phyloP scores from a whole-genome alignment of 2,888 invertebrate species.

The Cataglyphis livida region DNA sequence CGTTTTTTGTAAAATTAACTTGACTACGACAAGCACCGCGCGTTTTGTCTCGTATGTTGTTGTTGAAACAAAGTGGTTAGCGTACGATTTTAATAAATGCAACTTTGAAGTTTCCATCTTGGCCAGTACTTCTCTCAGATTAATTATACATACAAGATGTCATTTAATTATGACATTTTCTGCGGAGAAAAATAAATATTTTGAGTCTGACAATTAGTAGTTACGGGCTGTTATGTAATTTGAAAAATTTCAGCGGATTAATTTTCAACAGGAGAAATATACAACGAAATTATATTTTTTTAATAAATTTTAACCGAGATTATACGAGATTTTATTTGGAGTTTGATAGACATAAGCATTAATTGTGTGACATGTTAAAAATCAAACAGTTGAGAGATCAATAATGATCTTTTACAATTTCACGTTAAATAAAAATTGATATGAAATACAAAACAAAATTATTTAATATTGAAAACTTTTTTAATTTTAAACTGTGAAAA shows the following conservation, averaged over 20 bases:
- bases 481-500: neutral
- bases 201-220: neutral
- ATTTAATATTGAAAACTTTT: neutral
- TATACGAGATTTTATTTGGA: neutral
- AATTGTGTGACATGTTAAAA: neutral
- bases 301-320: neutral
- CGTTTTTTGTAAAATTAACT: conserved; percentile 47
- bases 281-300: neutral
- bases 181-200: neutral
- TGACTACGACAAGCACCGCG: neutral
- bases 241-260: neutral
- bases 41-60: neutral
- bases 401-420: neutral
- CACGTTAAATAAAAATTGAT: neutral
- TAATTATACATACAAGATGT: conserved; percentile 29
- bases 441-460: neutral
- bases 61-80: conserved; percentile 25
- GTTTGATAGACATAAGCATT: neutral
- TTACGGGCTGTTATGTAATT: neutral
- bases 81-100: conserved; percentile 10
- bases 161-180: conserved; percentile 10
- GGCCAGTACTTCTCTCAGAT: neutral
- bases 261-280: neutral
- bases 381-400: neutral
- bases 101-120: neutral